phyloP scores from a whole-genome alignment of 2,888 invertebrate genomes.

The Choreutis nemorana region DNA sequence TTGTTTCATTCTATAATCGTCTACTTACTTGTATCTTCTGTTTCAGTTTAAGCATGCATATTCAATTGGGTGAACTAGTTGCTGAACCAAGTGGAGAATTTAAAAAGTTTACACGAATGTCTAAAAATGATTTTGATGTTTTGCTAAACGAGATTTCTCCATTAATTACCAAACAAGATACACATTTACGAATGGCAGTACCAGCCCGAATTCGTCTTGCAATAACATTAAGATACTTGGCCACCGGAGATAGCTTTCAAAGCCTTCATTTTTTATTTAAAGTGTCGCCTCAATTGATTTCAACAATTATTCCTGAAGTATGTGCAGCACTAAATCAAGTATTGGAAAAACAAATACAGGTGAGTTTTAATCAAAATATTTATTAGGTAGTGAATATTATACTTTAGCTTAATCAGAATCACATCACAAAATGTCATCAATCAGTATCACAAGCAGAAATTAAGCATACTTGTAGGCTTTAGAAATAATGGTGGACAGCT shows the following conservation, averaged over 20 bases:
- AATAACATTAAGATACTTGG: not conserved
- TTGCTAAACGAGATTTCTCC: not conserved
- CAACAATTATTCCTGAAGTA: not conserved
- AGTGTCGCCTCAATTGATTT: not conserved
- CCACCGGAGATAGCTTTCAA: not conserved
- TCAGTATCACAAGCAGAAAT: constrained; percentile 5
- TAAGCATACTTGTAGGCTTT: constrained; percentile 5
- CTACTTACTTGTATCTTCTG: not conserved
- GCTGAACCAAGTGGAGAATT: not conserved
- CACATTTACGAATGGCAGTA: not conserved
- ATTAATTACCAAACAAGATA: not conserved
- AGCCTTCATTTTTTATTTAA: not conserved
- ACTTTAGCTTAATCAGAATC: constrained; percentile 2
- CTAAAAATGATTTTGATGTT: not conserved
- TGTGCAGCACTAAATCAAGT: not conserved
- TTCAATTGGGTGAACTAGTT: not conserved
- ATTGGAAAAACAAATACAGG: not conserved
- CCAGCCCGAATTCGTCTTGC: not conserved
- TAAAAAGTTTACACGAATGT: not conserved
- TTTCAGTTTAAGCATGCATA: not conserved
- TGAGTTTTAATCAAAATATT: not conserved
- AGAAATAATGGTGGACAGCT: constrained; percentile 4
- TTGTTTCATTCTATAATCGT: not conserved
- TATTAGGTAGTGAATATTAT: not conserved
- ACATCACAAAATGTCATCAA: constrained; percentile 5